Evolutionary conservation across 2,888 invertebrate genomes (phyloP), one percentile per base, ranked within the genome.

Genomic region (Trichopoda pennipes): DNA sequence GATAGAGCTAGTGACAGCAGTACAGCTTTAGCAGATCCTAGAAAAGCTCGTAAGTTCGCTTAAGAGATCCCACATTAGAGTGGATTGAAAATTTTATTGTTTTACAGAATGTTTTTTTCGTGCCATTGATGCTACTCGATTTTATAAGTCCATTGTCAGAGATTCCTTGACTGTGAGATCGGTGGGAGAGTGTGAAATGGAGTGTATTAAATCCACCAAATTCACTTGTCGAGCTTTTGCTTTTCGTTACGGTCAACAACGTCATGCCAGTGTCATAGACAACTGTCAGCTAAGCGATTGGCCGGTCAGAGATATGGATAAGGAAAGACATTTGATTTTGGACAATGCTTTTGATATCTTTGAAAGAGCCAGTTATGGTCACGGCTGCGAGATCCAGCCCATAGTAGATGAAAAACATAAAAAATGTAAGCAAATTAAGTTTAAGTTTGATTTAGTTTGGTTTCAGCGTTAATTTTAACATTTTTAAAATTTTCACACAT

Each of bases 171-270:
- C 93, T 0, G 95, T 94, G 0, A 93, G 94, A 8, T 94, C 94
- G 0, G 92, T 96, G 3, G 95, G 95, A 0, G 95, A 96, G 21
- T 96, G 96, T 86, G 96, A 96, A 88, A 92, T 95, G 10, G 95
- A 95, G 85, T 96, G 96, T 86, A 93, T 96, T 7, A 92, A 94
- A n/a, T 93, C 95, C 0, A 92, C 92, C 0, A 93, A 93, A 49
- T 96, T 96, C 91, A 94, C 95, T 66, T 96, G 96, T 87, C 93
- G 96, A 66, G 95, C 95, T 8, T 96, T 96, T 86, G 95, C 96
- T 85, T 96, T 64, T 88, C 95, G 95, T 85, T 95, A 94, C 87
- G 95, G 94, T 8, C 92, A 94, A 0, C 88, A 90, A 69, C 93
- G 94, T 0, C 93, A 93, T 63, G 94, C 94, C 0, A 94, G 94